Conservation (phyloP, 2,888 invertebrate genomes). For the Criorhina ranunculi region DNA sequence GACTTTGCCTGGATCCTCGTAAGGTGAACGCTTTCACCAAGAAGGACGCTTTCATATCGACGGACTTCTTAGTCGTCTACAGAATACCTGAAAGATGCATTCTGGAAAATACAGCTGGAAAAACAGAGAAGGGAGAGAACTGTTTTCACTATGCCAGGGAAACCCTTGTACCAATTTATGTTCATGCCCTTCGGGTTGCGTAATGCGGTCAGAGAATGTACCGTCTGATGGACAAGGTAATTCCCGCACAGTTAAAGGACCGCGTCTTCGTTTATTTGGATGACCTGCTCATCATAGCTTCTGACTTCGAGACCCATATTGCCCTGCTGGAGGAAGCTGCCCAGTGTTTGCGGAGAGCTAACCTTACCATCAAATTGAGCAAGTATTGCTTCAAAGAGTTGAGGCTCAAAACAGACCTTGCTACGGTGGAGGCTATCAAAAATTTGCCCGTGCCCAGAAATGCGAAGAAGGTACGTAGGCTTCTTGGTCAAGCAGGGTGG, state of each 20-base stretch:
- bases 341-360: constrained; percentile 37
- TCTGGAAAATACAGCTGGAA: constrained; percentile 8
- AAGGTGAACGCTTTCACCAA: constrained; percentile 9
- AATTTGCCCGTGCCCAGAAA: too few species aligned
- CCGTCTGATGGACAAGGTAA: constrained; percentile 5
- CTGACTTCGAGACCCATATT: constrained; percentile 49
- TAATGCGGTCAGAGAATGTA: constrained; percentile 59
- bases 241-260: constrained; percentile 46
- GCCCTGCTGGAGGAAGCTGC: constrained; percentile 41
- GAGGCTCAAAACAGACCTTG: too few species aligned
- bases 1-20: constrained; percentile 9
- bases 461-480: constrained; percentile 50
- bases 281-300: constrained; percentile 42
- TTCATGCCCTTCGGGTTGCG: too few species aligned
- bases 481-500: constrained; percentile 56
- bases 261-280: constrained; percentile 20
- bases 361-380: constrained; percentile 40
- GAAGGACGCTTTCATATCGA: constrained; percentile 9
- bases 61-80: neutral
- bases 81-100: neutral
- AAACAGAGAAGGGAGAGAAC: constrained; percentile 27
- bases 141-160: constrained; percentile 45
- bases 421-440: too few species aligned
- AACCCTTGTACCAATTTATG: too few species aligned
- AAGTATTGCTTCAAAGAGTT: too few species aligned